A percentile compares a stretch with the other conserved stretches of the same genome.
Evolutionary conservation across 2,797 vertebrate genomes (phyloP).

Genomic region (Peromyscus eremicus): DNA sequence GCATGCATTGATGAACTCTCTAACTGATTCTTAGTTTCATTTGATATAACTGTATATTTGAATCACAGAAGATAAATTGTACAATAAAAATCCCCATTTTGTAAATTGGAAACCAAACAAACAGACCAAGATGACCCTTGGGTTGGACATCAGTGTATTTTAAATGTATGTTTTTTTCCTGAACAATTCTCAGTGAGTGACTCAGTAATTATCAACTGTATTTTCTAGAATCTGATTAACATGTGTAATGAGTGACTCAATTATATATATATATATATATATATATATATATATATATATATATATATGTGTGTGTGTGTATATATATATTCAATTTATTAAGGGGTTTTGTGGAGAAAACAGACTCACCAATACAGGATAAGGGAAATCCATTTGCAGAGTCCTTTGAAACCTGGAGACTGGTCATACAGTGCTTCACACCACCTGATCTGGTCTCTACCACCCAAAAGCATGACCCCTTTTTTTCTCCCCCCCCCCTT

Average conservation of each 20-base stretch:
- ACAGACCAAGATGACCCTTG: not conserved
- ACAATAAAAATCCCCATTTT: not conserved
- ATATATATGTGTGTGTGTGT: too few relatives aligned
- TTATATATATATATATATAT: too few relatives aligned
- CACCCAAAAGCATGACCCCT: too few relatives aligned
- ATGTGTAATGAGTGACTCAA: not conserved
- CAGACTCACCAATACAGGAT: too few relatives aligned
- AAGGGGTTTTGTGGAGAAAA: too few relatives aligned
- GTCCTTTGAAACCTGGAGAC: too few relatives aligned
- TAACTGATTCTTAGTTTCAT: not conserved
- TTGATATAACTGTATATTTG: not conserved
- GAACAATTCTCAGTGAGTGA: not conserved
- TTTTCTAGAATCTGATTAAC: not conserved
- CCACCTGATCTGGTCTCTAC: too few relatives aligned
- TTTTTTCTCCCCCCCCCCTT: too few relatives aligned
- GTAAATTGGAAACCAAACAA: conserved; percentile 37
- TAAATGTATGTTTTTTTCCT: not conserved
- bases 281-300: too few relatives aligned
- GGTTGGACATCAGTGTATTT: not conserved
- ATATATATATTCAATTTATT: too few relatives aligned
- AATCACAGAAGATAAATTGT: not conserved
- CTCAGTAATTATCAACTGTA: not conserved
- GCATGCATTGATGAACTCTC: not conserved
- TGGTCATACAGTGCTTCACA: too few relatives aligned
- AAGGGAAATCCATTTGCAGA: too few relatives aligned